Percentiles rank a stretch among this genome's conserved stretches.
Evolutionary conservation across 2,888 invertebrate species (phyloP).

Genomic region (Crioceris asparagi): DNA sequence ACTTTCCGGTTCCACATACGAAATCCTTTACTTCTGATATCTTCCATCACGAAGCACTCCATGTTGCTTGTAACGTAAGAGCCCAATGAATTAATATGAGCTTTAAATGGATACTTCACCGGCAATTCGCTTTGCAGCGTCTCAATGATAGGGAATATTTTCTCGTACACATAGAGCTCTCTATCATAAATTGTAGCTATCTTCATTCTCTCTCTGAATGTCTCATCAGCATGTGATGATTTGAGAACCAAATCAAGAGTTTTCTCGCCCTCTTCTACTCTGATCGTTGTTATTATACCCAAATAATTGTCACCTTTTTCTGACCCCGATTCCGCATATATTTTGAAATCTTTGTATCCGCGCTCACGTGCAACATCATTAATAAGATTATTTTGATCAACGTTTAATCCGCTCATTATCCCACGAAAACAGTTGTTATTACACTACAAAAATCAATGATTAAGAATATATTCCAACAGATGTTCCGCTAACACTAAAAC

Average conservation of each 20-base stretch:
- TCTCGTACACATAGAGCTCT: constrained; percentile 26
- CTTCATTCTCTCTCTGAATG: constrained; percentile 18
- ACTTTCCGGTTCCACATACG: constrained; percentile 21
- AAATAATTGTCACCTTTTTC: constrained; percentile 19
- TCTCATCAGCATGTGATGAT: constrained; percentile 21
- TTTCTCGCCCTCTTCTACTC: constrained; percentile 8
- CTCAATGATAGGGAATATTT: constrained; percentile 21
- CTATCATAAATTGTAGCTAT: constrained; percentile 20
- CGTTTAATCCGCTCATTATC: no score
- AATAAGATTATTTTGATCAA: constrained; percentile 5
- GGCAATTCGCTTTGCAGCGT: constrained; percentile 19
- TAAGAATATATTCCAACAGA: no score
- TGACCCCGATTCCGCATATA: constrained; percentile 5
- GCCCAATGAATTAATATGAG: constrained; percentile 11
- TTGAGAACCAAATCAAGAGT: constrained; percentile 24
- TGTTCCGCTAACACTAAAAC: no score
- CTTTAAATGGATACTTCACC: constrained; percentile 4
- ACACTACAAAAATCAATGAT: no score
- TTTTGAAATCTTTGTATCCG: constrained; percentile 7
- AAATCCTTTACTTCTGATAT: constrained; percentile 23
- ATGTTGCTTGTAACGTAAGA: constrained; percentile 6
- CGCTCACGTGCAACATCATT: constrained; percentile 5
- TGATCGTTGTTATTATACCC: constrained; percentile 19
- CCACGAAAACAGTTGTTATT: no score
- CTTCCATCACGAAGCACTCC: constrained; percentile 24